Evolutionary conservation across 2,797 vertebrate genomes (phyloP), one percentile per base, ranked within the genome.

Genomic region (Philypnodon macrostomus): DNA sequence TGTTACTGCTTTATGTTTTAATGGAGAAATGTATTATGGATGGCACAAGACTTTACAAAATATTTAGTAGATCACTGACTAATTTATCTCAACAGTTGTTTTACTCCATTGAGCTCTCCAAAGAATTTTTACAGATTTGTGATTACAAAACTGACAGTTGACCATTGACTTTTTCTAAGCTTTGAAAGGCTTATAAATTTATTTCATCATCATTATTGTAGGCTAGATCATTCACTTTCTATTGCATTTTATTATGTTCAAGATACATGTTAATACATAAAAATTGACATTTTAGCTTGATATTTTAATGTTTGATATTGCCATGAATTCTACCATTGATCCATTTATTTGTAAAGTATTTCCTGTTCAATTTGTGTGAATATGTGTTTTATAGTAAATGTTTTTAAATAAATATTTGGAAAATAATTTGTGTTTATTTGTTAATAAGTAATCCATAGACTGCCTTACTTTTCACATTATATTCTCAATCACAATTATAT

Each of bases 401-500:
- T 69, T 75, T 80, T 74, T 50, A 58, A 83, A 85, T 83, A 81
- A 85, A 69, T 38, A 46, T 58, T 74, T 60, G 30, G 63, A 37
- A 24, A n/a, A n/a, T n/a, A n/a, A n/a, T n/a, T n/a, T n/a, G n/a
- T n/a, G n/a, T n/a, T n/a, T n/a, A n/a, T n/a, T n/a, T n/a, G n/a
- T n/a, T n/a, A n/a, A n/a, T n/a, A 10, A 29, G 27, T 10, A 12
- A 29, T 29, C 27, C 9, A 29, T 10, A 29, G 8, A 29, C 8
- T 4, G 9, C 3, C 4, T 29, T 10, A 29, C 26, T 27, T 27
- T 27, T 27, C 5, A 27, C 9, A 27, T 27, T 9, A 27, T 23
- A n/a, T n/a, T n/a, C n/a, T n/a, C n/a, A n/a, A n/a, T n/a, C n/a
- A 23, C 21, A 23, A 23, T 23, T 23, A 23, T 23, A 23, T 3